Percentiles rank a stretch among this genome's conserved stretches.
Conservation (phyloP, 2,113 vertebrate species). For the Piprites chloris region DNA sequence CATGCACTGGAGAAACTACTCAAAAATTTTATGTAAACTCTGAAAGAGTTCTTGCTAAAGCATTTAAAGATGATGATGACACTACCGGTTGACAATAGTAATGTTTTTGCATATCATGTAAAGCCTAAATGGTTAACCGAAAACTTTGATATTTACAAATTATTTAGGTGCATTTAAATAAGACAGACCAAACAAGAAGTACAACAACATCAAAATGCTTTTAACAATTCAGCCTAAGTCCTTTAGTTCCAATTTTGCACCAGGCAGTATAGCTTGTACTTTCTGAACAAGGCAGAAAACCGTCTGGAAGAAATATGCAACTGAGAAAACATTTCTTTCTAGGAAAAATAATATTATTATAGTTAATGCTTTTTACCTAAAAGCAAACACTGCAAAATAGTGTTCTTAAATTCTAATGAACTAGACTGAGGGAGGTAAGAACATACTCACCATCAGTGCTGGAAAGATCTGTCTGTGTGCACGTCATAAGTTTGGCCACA, state of each 20-base stretch:
- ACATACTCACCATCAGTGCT: slow-evolving; percentile 70
- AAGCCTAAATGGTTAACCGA: not conserved
- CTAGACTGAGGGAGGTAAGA: not conserved
- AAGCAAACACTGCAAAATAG: not conserved
- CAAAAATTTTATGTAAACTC: not conserved
- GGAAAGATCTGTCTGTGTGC: slow-evolving; percentile 75
- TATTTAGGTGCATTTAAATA: not conserved
- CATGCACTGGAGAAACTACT: not conserved
- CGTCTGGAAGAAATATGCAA: not conserved
- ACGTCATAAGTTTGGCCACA: slow-evolving; percentile 84
- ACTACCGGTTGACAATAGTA: not conserved
- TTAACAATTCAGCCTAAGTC: not conserved
- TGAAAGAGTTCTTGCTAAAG: not conserved
- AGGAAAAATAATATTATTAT: not conserved
- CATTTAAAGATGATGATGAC: not conserved
- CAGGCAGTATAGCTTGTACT: not conserved
- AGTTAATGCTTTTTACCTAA: not conserved
- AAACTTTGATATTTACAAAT: not conserved
- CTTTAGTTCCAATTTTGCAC: not conserved
- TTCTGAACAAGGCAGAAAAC: not conserved
- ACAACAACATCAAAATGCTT: not conserved
- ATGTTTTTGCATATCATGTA: not conserved
- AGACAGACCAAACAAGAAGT: not conserved
- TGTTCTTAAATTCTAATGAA: not conserved
- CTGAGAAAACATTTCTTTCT: not conserved